A percentile compares a stretch with the other conserved stretches of the same genome.
Conservation (phyloP, 2,113 vertebrate genomes). For the Polyodon spathula region DNA sequence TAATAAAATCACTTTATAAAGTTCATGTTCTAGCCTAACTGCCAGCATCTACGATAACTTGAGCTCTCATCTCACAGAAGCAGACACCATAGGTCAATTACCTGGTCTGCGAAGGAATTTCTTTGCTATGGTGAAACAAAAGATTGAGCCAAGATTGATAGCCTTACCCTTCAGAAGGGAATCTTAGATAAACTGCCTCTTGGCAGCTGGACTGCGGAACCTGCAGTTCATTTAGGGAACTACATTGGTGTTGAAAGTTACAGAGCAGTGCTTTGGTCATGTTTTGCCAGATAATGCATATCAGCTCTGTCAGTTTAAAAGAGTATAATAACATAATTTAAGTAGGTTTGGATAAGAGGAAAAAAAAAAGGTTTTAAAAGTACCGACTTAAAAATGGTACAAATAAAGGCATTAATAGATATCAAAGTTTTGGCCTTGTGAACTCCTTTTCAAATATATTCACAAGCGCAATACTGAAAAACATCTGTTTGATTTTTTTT, state of each 20-base stretch:
- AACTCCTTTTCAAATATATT: no score
- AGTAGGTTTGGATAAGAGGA: no score
- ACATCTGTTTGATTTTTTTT: no score
- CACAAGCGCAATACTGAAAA: no score
- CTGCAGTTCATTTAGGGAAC: conserved; percentile 2
- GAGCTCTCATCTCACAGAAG: conserved; percentile 13
- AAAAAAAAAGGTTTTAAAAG: no score
- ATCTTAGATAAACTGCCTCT: conserved; percentile 8
- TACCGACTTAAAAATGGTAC: no score
- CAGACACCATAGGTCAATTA: conserved; percentile 26
- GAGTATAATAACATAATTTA: not conserved
- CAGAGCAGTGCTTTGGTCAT: not conserved
- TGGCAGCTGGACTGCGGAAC: conserved; percentile 9
- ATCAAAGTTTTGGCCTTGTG: no score
- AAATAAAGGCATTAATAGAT: no score
- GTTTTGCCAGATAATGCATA: not conserved
- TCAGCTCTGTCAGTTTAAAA: not conserved
- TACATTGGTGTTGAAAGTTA: not conserved
- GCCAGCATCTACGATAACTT: conserved; percentile 5
- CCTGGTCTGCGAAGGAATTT: conserved; percentile 9
- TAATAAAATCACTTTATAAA: conserved; percentile 12
- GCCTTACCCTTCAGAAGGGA: conserved; percentile 3
- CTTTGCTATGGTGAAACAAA: conserved; percentile 7
- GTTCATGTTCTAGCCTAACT: conserved; percentile 21
- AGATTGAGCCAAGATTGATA: conserved; percentile 22